Evolutionary conservation across 2,888 invertebrate genomes (phyloP).

Genomic region (Proisotoma minuta): DNA sequence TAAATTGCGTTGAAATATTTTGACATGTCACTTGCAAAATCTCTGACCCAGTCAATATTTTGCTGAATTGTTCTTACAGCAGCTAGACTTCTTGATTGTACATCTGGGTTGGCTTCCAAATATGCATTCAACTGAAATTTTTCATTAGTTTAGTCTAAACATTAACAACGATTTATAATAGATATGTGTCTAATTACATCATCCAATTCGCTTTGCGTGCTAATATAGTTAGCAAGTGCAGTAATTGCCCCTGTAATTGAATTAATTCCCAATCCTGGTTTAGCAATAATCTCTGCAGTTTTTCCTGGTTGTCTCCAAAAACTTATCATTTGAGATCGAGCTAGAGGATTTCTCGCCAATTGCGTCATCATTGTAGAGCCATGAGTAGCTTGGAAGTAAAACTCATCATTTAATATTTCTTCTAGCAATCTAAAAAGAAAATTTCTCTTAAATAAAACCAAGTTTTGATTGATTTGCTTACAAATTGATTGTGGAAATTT

Average conservation of each 20-base stretch:
- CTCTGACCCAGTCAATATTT: conserved; percentile 34
- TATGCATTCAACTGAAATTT: too few species aligned
- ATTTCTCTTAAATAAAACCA: too few species aligned
- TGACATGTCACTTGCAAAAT: conserved; percentile 9
- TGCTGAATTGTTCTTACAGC: conserved; percentile 14
- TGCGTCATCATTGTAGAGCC: conserved; percentile 17
- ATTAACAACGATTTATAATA: too few species aligned
- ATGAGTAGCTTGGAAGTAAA: conserved; percentile 5
- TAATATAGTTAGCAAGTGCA: conserved; percentile 19
- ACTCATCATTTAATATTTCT: conserved; percentile 6
- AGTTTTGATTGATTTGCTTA: too few species aligned
- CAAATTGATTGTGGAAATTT: conserved; percentile 10
- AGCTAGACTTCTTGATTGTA: not conserved
- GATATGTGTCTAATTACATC: conserved; percentile 15
- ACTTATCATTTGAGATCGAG: conserved; percentile 14
- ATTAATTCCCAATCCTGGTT: not conserved
- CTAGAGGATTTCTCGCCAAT: conserved; percentile 24
- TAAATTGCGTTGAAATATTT: too few species aligned
- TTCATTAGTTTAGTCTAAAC: too few species aligned
- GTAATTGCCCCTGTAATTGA: conserved; percentile 12
- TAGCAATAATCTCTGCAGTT: conserved; percentile 6
- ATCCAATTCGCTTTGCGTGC: conserved; percentile 18
- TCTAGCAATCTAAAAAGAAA: conserved; percentile 27
- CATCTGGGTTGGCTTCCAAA: too few species aligned
- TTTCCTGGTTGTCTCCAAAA: conserved; percentile 20